Evolutionary conservation across 2,888 invertebrate genomes (phyloP).

Genomic region (Diabrotica balteata): DNA sequence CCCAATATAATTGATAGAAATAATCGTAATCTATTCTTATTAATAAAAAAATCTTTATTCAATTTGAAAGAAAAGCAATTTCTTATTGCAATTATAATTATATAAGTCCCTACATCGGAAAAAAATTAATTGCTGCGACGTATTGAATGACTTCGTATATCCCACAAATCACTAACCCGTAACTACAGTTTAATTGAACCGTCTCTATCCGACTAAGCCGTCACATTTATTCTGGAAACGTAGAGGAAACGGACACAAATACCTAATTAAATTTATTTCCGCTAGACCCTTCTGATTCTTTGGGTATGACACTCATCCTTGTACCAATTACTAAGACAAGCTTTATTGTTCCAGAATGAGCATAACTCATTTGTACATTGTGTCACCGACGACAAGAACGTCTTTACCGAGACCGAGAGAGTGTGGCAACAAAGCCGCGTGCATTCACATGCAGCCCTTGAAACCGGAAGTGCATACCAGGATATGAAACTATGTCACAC

Average conservation of each 20-base stretch:
- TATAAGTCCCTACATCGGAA: too few species aligned
- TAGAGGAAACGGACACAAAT: slow-evolving; percentile 2
- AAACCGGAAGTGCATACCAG: slow-evolving; percentile 20
- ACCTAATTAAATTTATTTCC: slow-evolving; percentile 5
- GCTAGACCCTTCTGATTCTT: neutral
- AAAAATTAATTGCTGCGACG: too few species aligned
- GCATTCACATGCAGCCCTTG: slow-evolving; percentile 2
- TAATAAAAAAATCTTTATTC: too few species aligned
- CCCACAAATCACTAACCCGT: too few species aligned
- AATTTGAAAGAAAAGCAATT: too few species aligned
- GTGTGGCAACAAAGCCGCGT: slow-evolving; percentile 20
- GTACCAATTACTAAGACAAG: slow-evolving; percentile 8
- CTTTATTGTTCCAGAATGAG: slow-evolving; percentile 11
- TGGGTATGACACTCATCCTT: slow-evolving; percentile 9
- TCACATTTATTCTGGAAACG: neutral
- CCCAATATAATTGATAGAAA: too few species aligned
- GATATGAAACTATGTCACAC: slow-evolving; percentile 9
- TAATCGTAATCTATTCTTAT: too few species aligned
- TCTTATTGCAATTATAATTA: too few species aligned
- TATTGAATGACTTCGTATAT: too few species aligned
- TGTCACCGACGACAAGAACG: slow-evolving; percentile 11
- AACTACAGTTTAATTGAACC: too few species aligned
- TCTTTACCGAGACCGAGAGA: slow-evolving; percentile 11
- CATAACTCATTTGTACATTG: slow-evolving; percentile 11
- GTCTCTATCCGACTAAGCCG: too few species aligned